Percentiles rank a stretch among this genome's conserved stretches.
Evolutionary conservation across 2,888 invertebrate genomes (phyloP).

Genomic region (Elgonia sp.): DNA sequence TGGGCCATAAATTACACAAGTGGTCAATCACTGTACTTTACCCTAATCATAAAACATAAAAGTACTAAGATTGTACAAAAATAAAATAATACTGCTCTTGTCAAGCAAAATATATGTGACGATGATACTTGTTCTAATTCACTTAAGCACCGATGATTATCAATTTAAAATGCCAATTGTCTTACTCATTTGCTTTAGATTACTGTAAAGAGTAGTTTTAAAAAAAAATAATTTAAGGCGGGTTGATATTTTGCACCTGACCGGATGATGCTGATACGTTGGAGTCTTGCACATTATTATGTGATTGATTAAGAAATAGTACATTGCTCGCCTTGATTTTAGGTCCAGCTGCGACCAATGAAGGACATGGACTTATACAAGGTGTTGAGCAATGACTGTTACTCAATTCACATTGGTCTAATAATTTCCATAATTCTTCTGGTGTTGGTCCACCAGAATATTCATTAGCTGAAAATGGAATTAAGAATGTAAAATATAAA

Average conservation of each 20-base stretch:
- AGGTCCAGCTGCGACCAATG: conserved; percentile 87
- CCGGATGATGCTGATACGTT: conserved; percentile 79
- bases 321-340: conserved; percentile 89
- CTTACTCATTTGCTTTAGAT: background rate
- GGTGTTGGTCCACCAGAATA: conserved; percentile 96
- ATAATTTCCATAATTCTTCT: conserved; percentile 95
- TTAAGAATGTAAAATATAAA: too few species aligned
- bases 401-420: conserved; percentile 97
- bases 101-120: too few species aligned
- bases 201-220: background rate
- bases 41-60: too few species aligned
- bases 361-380: conserved; percentile 92
- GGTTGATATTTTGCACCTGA: conserved; percentile 78
- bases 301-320: conserved; percentile 89
- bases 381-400: conserved; percentile 93
- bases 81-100: too few species aligned
- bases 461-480: conserved; percentile 85
- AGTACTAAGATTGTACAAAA: too few species aligned
- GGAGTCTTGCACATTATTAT: conserved; percentile 81
- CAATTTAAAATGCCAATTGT: too few species aligned
- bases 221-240: conserved; percentile 31
- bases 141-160: too few species aligned
- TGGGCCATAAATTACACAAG: too few species aligned
- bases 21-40: too few species aligned
- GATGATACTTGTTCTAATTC: too few species aligned